Conservation (phyloP, 2,888 invertebrate species). For the Saturnia japonica region DNA sequence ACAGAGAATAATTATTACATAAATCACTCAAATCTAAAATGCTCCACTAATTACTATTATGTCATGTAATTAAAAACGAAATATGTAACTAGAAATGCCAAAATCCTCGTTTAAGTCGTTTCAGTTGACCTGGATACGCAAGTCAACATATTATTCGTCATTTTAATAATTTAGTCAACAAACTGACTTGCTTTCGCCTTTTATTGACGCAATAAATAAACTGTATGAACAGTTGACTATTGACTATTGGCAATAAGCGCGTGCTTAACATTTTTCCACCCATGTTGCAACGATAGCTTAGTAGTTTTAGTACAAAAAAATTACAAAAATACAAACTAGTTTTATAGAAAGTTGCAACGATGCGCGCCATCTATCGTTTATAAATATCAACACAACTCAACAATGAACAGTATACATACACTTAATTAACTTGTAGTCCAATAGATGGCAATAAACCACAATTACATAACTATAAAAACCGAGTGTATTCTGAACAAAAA, state of each 20-base stretch:
- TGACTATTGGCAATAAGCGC: not conserved
- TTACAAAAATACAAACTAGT: too few species aligned
- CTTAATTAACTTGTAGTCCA: conserved; percentile 27
- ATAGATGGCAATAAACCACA: conserved; percentile 38
- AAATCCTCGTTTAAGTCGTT: not conserved
- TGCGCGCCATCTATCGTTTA: not conserved
- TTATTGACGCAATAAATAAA: not conserved
- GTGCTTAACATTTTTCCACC: not conserved
- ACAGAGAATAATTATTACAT: not conserved
- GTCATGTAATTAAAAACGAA: not conserved
- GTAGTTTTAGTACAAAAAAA: too few species aligned
- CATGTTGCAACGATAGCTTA: not conserved
- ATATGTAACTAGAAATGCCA: not conserved
- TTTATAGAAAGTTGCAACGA: not conserved
- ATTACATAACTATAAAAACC: conserved; percentile 18
- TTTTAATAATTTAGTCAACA: not conserved
- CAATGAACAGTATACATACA: not conserved
- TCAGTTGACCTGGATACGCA: not conserved
- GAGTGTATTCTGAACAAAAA: conserved; percentile 26
- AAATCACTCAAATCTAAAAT: not conserved
- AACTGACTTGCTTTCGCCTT: not conserved
- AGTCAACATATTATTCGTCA: not conserved
- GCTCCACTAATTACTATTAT: not conserved
- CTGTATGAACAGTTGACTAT: not conserved
- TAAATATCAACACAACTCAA: not conserved